A percentile compares a stretch with the other conserved stretches of the same genome.
Evolutionary conservation across 1,140 invertebrate genomes (phyloP).

Genomic region (Euborellia annulipes): DNA sequence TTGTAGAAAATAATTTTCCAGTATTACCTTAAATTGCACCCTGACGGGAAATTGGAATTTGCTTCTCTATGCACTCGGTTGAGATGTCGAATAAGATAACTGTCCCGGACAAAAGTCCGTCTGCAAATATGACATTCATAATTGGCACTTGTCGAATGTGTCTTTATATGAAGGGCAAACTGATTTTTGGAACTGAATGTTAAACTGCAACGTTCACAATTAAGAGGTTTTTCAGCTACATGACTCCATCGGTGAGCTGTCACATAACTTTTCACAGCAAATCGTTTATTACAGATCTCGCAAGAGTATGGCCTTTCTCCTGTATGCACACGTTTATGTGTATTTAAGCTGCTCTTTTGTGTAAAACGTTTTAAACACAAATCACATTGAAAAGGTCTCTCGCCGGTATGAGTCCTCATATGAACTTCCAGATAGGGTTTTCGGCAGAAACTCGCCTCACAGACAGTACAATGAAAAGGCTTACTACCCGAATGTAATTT

Average conservation of each 20-base stretch:
- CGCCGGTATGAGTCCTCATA: constrained; percentile 60
- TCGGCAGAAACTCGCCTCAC: constrained; percentile 53
- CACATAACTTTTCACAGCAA: constrained; percentile 61
- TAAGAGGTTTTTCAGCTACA: constrained; percentile 51
- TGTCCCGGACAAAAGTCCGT: constrained; percentile 52
- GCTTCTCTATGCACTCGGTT: constrained; percentile 47
- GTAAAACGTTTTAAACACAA: constrained; percentile 24
- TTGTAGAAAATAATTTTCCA: constrained; percentile 8
- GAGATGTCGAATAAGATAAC: constrained; percentile 56
- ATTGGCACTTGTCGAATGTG: constrained; percentile 47
- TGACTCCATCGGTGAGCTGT: constrained; percentile 61
- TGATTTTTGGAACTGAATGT: constrained; percentile 53
- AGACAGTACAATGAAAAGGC: constrained; percentile 58
- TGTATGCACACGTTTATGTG: constrained; percentile 20
- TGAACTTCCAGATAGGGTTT: constrained; percentile 59
- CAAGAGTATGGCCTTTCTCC: constrained; percentile 50
- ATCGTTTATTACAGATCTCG: constrained; percentile 57
- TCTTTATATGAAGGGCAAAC: constrained; percentile 55
- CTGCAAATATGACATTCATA: constrained; percentile 56
- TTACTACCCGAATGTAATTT: constrained; percentile 62
- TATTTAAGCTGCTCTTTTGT: constrained; percentile 21
- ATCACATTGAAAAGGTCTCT: constrained; percentile 61
- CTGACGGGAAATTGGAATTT: not conserved
- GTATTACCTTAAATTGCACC: constrained; percentile 12
- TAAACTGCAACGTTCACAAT: constrained; percentile 51